Conservation (phyloP, 2,113 vertebrate genomes). For the Tinamus guttatus region DNA sequence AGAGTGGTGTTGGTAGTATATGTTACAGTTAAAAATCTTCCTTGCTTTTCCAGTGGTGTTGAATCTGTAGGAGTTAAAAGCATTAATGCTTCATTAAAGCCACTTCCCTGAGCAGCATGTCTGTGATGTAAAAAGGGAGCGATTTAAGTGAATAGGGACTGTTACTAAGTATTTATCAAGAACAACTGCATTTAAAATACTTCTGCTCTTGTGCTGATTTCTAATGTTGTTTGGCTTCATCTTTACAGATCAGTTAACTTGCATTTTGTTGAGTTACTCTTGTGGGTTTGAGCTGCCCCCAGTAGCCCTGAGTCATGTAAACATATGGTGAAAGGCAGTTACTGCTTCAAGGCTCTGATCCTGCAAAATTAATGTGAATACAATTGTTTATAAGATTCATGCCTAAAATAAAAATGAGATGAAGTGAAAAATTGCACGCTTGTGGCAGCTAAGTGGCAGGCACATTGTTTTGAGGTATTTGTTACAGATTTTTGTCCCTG, state of each 20-base stretch:
- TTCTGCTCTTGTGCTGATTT: neutral
- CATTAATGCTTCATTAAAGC: neutral
- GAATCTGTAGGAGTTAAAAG: neutral
- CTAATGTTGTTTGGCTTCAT: neutral
- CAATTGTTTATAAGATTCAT: neutral
- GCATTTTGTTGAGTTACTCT: neutral
- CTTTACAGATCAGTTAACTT: neutral
- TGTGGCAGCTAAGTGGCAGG: neutral
- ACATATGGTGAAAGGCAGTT: accelerated
- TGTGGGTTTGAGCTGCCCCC: neutral
- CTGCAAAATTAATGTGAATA: neutral
- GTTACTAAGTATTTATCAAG: neutral
- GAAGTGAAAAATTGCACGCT: neutral
- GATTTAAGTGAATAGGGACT: neutral
- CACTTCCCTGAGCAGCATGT: accelerated
- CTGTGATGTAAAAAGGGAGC: neutral
- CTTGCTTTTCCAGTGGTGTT: neutral
- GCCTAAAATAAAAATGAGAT: neutral
- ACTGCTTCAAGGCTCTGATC: neutral
- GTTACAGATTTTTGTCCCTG: neutral
- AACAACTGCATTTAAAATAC: accelerated
- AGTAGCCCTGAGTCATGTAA: accelerated
- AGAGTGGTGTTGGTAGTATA: neutral
- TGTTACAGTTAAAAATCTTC: neutral
- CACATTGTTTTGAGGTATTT: neutral